Base-by-base conservation (phyloP, 2,113 vertebrate genomes). In the Cyprinodon tularosa region DNA sequence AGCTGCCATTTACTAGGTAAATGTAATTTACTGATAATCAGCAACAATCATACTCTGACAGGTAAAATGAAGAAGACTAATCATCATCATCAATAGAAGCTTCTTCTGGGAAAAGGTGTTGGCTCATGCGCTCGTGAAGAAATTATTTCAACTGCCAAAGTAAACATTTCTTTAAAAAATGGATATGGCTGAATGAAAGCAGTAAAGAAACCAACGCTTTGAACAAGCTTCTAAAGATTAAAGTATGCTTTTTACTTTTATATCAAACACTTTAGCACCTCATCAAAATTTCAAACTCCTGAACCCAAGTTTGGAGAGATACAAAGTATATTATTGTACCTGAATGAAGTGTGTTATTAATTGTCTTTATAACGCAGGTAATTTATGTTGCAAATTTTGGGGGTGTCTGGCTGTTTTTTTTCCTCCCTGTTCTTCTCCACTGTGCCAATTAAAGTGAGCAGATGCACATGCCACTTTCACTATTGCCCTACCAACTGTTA, bases 1-100 rank as follows among this genome's bases (percentile, higher is more conserved):
- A 71, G 38, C 72, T 22, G 57, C 12, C 17, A 50, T 17, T 74
- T n/a, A 44, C 17, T 38, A 6, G 50, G n/a, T 63, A 10, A 36
- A 62, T 40, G 13, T 15, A 50, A 8, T 47, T 14, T 40, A 22
- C 42, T 29, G n/a, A 66, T 66, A 42, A 66, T 1, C 4, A 20
- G 29, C 40, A 66, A 47, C 42, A 66, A 29, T 47, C 29, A 47
- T 22, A 45, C n/a, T 14, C 64, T 29, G 64, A 36, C 29, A 36
- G n/a, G n/a, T 66, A 42, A 47, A 47, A 45, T 47, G 64, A 66
- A 22, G 9, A 65, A 65, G n/a, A 66, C 45, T 45, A n/a, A 66
- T 66, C 64, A 40, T n/a, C 62, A 47, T 66, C 42, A 45, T 66
- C 64, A 66, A 22, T 29, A 22, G n/a, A 14, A 6, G 5, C 12